Evolutionary conservation across 2,113 vertebrate genomes (phyloP), one percentile per base, ranked within the genome.

Genomic region (Lynx canadensis): DNA sequence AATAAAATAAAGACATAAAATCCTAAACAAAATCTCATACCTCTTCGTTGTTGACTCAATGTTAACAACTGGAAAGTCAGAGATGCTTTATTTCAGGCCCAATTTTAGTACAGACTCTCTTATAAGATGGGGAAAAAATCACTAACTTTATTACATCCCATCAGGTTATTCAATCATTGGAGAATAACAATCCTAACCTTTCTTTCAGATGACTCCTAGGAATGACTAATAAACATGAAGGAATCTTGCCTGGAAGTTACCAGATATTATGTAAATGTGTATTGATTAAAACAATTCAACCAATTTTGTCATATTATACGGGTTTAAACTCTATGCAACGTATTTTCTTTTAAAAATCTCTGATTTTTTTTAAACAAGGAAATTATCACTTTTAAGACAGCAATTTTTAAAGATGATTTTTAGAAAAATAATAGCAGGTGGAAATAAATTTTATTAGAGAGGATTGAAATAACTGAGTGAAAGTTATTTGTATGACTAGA

Each of bases 101-200:
- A 94, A 16, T 36, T 96, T 94, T 91, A 76, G 29, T 60, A 15
- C 65, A 89, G 66, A 82, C 60, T 91, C 68, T 89, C 74, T 92
- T 65, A 89, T 60, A 91, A 79, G 63, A 95, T 92, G 97, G 96
- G 91, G 96, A 76, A 74, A 79, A 97, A 97, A 93, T 96, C 86
- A 94, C 95, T 69, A 45, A 94, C 73, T 94, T 83, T 89, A 92
- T 87, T 97, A 90, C 3, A 23, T 80, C 48, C 55, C 96, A 87
- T 97, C 95, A 96, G 97, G 97, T 98, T 95, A 96, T 96, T 94
- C 82, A 55, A 97, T 98, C 79, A 96, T 15, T 78, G 41, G 29
- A 95, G 90, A 98, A 97, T 96, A 98, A 97, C 94, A 94, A 97
- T 74, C 52, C 65, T 97, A 98, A 97, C 55, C 69, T 95, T 95